phyloP scores from a whole-genome alignment of 2,113 vertebrate species.

The Psittacara wagleri region DNA sequence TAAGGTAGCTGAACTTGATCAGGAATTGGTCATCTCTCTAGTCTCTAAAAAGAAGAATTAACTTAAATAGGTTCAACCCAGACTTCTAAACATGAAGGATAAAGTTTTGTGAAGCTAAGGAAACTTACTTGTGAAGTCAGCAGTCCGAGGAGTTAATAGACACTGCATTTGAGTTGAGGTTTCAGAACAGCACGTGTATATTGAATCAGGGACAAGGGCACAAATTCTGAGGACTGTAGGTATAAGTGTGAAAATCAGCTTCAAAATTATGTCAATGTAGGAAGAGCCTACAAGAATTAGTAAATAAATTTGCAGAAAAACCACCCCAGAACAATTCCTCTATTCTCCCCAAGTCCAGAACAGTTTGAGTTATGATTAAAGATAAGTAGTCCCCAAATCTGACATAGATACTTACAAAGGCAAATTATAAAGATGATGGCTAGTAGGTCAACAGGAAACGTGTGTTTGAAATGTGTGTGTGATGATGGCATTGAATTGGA shows the following conservation, averaged over 20 bases:
- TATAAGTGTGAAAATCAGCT: background rate
- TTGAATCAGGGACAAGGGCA: background rate
- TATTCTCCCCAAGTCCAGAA: too few species aligned
- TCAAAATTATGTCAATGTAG: background rate
- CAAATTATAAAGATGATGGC: background rate
- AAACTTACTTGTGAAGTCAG: background rate
- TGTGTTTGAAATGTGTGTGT: background rate
- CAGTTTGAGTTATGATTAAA: background rate
- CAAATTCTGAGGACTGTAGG: background rate
- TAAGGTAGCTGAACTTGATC: background rate
- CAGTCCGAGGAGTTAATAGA: background rate
- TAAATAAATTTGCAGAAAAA: background rate
- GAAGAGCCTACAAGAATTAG: background rate
- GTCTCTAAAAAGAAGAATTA: background rate
- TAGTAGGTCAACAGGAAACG: background rate
- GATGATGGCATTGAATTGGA: background rate
- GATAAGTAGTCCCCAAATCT: background rate
- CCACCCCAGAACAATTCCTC: fast-evolving
- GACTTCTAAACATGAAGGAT: background rate
- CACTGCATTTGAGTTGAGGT: background rate
- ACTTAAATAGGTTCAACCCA: background rate
- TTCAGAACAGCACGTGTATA: background rate
- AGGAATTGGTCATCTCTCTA: background rate
- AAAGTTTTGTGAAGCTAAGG: background rate
- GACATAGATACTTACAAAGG: background rate